These are phyloP conservation scores for Stichodactyla mertensii DNA, from an alignment of 64 coral and sea anemone genomes.

Conservation along the genomic window DNA sequence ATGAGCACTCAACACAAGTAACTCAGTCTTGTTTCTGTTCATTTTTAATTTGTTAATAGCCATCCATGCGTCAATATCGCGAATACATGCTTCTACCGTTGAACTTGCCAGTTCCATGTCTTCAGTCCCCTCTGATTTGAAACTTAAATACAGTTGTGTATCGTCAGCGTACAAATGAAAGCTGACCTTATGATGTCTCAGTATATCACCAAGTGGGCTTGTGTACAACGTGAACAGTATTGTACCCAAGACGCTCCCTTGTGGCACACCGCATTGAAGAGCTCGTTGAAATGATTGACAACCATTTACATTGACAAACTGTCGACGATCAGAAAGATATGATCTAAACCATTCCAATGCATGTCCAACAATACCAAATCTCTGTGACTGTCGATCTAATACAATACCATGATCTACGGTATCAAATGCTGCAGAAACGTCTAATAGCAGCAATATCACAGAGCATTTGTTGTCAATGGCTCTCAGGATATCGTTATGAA, in stretches of 20 bases:
- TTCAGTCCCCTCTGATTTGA: neutral
- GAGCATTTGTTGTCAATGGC: too few relatives aligned
- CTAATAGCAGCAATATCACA: too few relatives aligned
- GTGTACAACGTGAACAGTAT: neutral
- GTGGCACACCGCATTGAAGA: neutral
- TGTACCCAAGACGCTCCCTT: neutral
- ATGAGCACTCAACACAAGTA: neutral
- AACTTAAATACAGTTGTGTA: neutral
- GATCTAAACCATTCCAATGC: neutral
- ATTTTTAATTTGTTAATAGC: neutral
- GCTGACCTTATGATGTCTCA: too few relatives aligned
- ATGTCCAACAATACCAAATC: neutral
- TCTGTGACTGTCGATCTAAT: too few relatives aligned
- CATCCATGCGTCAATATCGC: too few relatives aligned
- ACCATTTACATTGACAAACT: neutral
- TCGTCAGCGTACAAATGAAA: neutral
- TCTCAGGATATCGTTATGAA: too few relatives aligned
- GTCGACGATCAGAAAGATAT: neutral
- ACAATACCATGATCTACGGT: too few relatives aligned
- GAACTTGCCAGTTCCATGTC: neutral
- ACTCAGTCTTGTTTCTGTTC: neutral
- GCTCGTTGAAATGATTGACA: neutral
- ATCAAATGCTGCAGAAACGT: too few relatives aligned
- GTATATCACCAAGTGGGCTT: neutral
- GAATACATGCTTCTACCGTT: neutral